These are phyloP conservation scores for Microtus richardsoni DNA, from an alignment of 2,113 vertebrate species.

Conservation along the genomic window DNA sequence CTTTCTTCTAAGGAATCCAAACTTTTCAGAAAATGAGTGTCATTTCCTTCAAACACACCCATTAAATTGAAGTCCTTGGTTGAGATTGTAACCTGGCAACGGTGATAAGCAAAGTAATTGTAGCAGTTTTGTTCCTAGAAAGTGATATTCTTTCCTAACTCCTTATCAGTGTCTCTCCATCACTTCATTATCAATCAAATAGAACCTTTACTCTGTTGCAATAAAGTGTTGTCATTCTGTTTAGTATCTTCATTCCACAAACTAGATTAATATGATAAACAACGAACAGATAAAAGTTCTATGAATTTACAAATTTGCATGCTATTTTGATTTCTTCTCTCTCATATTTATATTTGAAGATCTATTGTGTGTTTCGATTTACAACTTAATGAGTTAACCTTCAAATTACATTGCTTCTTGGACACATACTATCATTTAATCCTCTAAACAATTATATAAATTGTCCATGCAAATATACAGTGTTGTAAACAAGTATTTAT, in stretches of 20 bases:
- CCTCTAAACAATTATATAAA: background rate
- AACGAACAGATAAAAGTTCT: background rate
- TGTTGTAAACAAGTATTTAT: background rate
- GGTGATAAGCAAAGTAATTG: background rate
- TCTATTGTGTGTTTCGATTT: background rate
- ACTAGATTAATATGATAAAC: background rate
- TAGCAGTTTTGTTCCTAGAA: background rate
- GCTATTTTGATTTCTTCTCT: background rate
- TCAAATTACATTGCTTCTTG: background rate
- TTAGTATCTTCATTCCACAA: conserved; percentile 14
- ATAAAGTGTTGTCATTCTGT: background rate
- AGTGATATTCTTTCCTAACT: background rate
- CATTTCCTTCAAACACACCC: background rate
- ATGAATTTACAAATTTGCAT: background rate
- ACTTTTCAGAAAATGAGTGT: background rate
- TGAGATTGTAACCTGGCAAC: background rate
- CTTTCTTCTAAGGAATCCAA: background rate
- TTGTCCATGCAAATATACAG: background rate
- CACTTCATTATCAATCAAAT: background rate
- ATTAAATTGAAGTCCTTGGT: background rate
- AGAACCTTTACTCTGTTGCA: background rate
- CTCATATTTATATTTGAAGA: background rate
- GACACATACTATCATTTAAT: background rate
- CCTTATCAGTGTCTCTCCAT: background rate
- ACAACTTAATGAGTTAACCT: background rate